Percentiles rank a stretch among this genome's conserved stretches.
These are phyloP conservation scores for Chironomus striatipennis DNA, from an alignment of 1,140 invertebrate species.

Conservation along the genomic window DNA sequence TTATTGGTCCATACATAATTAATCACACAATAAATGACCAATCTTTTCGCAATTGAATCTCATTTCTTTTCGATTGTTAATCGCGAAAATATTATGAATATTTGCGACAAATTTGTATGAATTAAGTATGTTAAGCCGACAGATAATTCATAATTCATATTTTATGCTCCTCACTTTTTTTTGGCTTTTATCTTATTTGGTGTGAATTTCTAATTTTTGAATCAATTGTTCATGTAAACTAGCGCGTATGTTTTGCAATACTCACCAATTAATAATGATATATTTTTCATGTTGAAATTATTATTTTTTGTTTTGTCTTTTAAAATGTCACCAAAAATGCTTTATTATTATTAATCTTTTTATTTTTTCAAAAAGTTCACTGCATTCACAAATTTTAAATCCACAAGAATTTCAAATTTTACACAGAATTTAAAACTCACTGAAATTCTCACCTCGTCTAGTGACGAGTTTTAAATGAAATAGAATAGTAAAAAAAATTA, in stretches of 20 bases:
- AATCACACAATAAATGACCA: no score
- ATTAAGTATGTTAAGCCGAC: not conserved
- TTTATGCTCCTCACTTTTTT: no score
- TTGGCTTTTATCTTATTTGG: not conserved
- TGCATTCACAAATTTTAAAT: not conserved
- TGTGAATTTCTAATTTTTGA: not conserved
- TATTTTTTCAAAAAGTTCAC: not conserved
- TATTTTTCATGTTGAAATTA: not conserved
- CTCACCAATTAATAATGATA: slow-evolving; percentile 20
- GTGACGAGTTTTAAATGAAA: not conserved
- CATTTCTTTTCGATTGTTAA: no score
- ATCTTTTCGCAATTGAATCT: not conserved
- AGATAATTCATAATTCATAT: not conserved
- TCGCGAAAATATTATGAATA: not conserved
- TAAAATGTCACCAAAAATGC: not conserved
- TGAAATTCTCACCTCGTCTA: slow-evolving; percentile 9
- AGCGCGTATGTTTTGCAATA: not conserved
- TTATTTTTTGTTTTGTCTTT: not conserved
- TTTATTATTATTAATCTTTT: not conserved
- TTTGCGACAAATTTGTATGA: not conserved
- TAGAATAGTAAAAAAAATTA: not conserved
- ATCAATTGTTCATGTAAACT: not conserved
- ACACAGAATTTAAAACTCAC: not conserved
- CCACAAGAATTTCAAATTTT: not conserved
- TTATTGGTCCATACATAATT: no score